Evolutionary conservation across 2,113 vertebrate genomes (phyloP).

Genomic region (Pedetes capensis): DNA sequence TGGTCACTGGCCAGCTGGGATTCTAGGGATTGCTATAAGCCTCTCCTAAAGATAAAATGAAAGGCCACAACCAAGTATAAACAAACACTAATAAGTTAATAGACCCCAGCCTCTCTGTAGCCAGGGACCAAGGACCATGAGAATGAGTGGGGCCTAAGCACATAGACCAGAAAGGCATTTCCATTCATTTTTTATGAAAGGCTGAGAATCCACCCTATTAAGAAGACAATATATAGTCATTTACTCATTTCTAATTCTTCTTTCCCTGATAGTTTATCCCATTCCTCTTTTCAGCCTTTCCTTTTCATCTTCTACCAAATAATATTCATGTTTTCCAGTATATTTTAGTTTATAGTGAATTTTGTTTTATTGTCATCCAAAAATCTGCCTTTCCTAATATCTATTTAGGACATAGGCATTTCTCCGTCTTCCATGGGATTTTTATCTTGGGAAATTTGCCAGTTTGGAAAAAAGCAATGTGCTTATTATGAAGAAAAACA

Average conservation of each 20-base stretch:
- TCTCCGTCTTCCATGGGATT: background rate
- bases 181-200: background rate
- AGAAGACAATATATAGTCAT: background rate
- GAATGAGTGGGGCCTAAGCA: background rate
- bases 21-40: background rate
- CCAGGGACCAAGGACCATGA: background rate
- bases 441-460: no score
- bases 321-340: background rate
- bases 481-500: background rate
- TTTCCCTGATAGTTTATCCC: background rate
- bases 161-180: background rate
- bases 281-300: background rate
- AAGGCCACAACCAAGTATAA: background rate
- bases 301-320: constrained; percentile 20
- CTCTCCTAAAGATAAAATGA: background rate
- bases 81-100: background rate
- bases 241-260: background rate
- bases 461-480: background rate
- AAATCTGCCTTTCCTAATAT: background rate
- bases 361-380: background rate
- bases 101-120: background rate
- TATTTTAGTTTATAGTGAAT: background rate
- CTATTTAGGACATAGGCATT: background rate
- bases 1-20: background rate
- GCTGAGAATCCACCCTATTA: background rate